Evolutionary conservation across 2,888 invertebrate genomes (phyloP).

Genomic region (Xestia rhomboidea): DNA sequence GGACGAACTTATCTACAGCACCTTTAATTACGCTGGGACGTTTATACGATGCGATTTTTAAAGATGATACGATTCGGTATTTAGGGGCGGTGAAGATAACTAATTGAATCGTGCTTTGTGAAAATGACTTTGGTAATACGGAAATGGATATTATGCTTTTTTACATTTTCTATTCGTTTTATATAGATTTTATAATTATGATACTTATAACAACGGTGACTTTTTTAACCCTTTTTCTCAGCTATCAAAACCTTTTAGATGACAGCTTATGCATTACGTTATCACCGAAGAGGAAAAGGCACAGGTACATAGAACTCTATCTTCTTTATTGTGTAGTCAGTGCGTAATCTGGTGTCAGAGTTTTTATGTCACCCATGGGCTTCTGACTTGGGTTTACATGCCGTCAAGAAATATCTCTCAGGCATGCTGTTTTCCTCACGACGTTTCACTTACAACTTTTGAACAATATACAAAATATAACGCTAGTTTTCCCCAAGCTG

Average conservation of each 20-base stretch:
- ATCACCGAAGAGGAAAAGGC: background rate
- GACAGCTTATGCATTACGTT: background rate
- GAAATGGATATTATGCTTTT: background rate
- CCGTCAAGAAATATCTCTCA: too few species aligned
- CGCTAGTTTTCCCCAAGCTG: background rate
- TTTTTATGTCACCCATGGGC: too few species aligned
- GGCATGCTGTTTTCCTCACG: too few species aligned
- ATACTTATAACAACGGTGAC: background rate
- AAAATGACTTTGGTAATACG: background rate
- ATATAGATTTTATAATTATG: too few species aligned
- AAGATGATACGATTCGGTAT: conserved; percentile 31
- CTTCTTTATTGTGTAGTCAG: too few species aligned
- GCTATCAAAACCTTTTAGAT: background rate
- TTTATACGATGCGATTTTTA: conserved; percentile 78
- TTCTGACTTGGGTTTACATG: too few species aligned
- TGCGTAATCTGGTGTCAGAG: too few species aligned
- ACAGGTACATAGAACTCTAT: background rate
- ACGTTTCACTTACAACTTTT: background rate
- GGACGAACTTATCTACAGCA: conserved; percentile 81
- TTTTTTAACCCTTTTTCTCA: background rate
- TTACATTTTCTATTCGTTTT: background rate
- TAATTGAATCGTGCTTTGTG: conserved; percentile 24
- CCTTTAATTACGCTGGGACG: conserved; percentile 80
- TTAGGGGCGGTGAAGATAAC: background rate
- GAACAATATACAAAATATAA: background rate